Evolutionary conservation across 2,888 invertebrate species (phyloP).

Genomic region (Uropetala carovei): DNA sequence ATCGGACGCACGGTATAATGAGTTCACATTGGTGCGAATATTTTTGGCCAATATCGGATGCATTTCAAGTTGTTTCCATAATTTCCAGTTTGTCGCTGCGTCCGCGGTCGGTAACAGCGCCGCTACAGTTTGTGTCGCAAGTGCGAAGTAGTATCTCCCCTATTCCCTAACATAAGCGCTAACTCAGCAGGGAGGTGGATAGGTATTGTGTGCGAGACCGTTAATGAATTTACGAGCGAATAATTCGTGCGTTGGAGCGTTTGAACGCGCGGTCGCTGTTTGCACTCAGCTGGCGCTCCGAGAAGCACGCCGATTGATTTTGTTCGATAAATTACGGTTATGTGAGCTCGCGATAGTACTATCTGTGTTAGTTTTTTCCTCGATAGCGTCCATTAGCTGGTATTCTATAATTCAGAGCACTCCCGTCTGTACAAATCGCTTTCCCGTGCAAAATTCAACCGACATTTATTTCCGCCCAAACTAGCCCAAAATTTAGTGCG

Average conservation of each 20-base stretch:
- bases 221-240: slow-evolving; percentile 27
- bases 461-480: no score
- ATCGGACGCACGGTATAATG: no score
- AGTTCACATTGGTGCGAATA: no score
- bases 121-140: neutral
- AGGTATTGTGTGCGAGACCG: neutral
- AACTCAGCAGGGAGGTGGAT: neutral
- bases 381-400: neutral
- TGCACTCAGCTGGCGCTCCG: neutral
- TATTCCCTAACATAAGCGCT: neutral
- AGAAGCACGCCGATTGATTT: neutral
- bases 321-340: neutral
- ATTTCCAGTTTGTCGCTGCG: neutral
- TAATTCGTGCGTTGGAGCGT: neutral
- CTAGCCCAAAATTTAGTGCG: no score
- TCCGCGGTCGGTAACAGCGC: neutral
- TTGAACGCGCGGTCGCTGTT: slow-evolving; percentile 6
- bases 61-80: neutral
- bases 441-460: no score
- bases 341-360: neutral
- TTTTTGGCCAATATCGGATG: neutral
- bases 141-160: neutral
- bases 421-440: no score
- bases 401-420: no score
- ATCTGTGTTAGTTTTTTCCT: neutral